Conservation (phyloP, 2,113 vertebrate species). For the Gallinago undulata region DNA sequence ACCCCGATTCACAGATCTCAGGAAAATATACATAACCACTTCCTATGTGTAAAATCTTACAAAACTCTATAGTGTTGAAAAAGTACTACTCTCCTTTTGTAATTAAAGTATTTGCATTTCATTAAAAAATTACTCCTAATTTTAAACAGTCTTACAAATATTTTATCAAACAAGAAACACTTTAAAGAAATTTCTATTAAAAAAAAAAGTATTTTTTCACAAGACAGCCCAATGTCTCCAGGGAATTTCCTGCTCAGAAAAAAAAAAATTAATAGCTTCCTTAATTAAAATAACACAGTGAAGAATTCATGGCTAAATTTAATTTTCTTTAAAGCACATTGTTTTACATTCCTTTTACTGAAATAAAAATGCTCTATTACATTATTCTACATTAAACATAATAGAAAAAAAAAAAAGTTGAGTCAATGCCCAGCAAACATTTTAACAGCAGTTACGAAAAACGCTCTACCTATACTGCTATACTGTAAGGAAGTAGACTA, state of each 20-base stretch:
- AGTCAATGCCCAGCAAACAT: neutral
- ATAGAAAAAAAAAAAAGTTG: neutral
- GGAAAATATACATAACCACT: neutral
- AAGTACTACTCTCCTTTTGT: neutral
- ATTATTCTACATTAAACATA: constrained; percentile 26
- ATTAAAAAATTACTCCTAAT: neutral
- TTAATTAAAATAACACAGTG: constrained; percentile 62
- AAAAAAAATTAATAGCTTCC: constrained; percentile 40
- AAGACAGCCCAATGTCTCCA: constrained; percentile 15
- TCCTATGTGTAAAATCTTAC: neutral
- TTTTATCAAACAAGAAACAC: neutral
- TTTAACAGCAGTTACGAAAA: constrained; percentile 19
- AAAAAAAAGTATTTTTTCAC: constrained; percentile 30
- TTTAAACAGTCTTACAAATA: constrained; percentile 19
- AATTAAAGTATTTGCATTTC: neutral
- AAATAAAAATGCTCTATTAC: constrained; percentile 29
- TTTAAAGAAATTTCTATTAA: constrained; percentile 12
- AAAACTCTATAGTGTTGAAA: neutral
- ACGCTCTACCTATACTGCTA: neutral
- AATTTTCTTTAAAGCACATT: constrained; percentile 52
- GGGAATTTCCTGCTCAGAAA: constrained; percentile 28
- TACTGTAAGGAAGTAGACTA: neutral
- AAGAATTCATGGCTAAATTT: constrained; percentile 58
- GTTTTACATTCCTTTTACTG: constrained; percentile 55
- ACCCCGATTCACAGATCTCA: neutral